Evolutionary conservation across 1,140 invertebrate genomes (phyloP), one percentile per base, ranked within the genome.

Genomic region (Brachionus angularis): DNA sequence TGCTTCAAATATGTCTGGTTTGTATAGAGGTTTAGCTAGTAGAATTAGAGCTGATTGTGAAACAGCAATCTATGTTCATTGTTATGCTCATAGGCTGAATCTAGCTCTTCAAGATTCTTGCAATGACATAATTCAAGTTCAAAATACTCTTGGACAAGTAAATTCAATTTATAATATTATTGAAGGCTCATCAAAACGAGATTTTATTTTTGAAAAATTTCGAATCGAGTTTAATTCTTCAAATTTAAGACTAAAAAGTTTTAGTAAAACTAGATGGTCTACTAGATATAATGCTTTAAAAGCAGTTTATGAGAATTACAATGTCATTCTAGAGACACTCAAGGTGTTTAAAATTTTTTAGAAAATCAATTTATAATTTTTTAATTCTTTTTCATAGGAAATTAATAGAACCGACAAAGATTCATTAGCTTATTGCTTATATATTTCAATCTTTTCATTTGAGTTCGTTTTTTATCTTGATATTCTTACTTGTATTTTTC

Each of bases 111-210:
- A 47, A 47, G 49, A 50, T 25, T 50, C 23, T 25, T 50, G 16
- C 23, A 50, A 23, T 21, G 5, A 50, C 23, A 50, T 50, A 25
- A 18, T 14, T 25, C 12, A 50, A 50, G 27, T 23, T 50, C 49
- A 12, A 23, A 50, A 50, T 23, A 25, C 27, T 18, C 27, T 50
- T 18, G 44, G 44, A 18, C 44, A 47, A 21, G 44, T 47, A 2
- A 47, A 47, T 21, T 47, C n/a, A n/a, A 14, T 47, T 21, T 47
- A 47, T 21, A 21, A 18, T 47, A 18, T 47, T 7, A 47, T 14
- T 47, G 44, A 50, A 50, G 49, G 49, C 27, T 50, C 49, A 25
- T 50, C 23, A 50, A 50, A 50, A 50, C 23, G 49, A 50, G 27
- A 50, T 50, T 50, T 25, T 25, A 50, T 50, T 25, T 50, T 50